Conservation (phyloP, 2,888 invertebrate species). For the Philonicus albiceps region DNA sequence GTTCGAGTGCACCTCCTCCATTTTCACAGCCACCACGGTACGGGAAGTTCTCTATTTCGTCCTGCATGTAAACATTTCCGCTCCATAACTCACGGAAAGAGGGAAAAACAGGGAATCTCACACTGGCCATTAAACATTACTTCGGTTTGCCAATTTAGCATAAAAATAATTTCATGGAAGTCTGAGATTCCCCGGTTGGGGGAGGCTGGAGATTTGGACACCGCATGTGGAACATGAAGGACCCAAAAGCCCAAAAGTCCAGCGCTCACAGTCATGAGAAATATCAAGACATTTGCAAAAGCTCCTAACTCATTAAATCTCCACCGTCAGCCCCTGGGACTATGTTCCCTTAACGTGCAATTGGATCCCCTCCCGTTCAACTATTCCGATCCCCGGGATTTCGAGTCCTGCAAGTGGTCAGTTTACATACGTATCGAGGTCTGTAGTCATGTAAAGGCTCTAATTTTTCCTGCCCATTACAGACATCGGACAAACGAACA, state of each 20-base stretch:
- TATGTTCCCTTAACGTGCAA: neutral
- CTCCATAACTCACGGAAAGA: constrained; percentile 1
- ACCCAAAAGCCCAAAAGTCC: neutral
- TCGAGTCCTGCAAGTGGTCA: constrained; percentile 13
- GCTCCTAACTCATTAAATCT: constrained; percentile 38
- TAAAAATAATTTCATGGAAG: constrained; percentile 17
- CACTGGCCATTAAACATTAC: constrained; percentile 31
- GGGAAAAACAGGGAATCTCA: constrained; percentile 5
- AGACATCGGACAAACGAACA: constrained; percentile 41
- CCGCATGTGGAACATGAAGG: neutral
- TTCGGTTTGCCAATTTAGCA: constrained; percentile 34
- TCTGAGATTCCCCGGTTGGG: neutral
- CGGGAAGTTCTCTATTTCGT: neutral
- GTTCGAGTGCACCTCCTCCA: neutral
- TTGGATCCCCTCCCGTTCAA: neutral
- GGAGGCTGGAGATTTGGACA: neutral
- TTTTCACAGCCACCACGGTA: neutral
- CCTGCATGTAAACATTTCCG: constrained; percentile 31
- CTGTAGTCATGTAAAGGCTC: constrained; percentile 26
- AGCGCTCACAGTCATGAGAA: constrained; percentile 5
- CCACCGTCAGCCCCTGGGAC: neutral
- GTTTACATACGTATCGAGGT: constrained; percentile 14
- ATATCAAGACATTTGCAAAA: constrained; percentile 34
- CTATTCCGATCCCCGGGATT: neutral
- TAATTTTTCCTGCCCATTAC: constrained; percentile 36